Evolutionary conservation across 2,797 vertebrate species (phyloP).

Genomic region (Trachurus trachurus): DNA sequence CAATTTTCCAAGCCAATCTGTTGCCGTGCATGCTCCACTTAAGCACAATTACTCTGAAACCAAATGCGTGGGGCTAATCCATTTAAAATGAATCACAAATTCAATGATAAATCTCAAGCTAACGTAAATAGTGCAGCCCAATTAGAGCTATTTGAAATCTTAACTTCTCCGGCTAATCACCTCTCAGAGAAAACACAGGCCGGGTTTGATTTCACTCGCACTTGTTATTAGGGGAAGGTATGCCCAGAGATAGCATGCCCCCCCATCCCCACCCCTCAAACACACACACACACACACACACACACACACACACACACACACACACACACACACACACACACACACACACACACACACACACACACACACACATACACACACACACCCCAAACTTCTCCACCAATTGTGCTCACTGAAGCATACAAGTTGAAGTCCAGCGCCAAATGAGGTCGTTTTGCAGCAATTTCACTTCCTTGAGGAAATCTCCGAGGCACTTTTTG

Average conservation of each 20-base stretch:
- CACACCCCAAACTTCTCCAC: constrained; percentile 61
- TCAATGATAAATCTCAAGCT: constrained; percentile 84
- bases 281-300: too few species aligned
- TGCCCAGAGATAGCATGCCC: constrained; percentile 86
- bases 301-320: too few species aligned
- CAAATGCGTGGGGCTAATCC: constrained; percentile 69
- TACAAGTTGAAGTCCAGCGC: constrained; percentile 85
- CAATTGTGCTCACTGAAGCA: constrained; percentile 92
- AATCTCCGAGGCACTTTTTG: constrained; percentile 88
- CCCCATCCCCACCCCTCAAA: constrained; percentile 19
- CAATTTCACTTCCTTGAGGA: constrained; percentile 91
- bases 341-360: too few species aligned
- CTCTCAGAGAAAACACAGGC: constrained; percentile 86
- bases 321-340: too few species aligned
- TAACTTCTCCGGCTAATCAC: constrained; percentile 86
- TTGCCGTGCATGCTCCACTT: constrained; percentile 65
- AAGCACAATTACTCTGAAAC: constrained; percentile 64
- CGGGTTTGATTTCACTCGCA: constrained; percentile 85
- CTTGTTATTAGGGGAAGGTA: constrained; percentile 88
- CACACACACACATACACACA: too few species aligned
- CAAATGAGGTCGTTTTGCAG: constrained; percentile 91
- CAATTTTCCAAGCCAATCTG: constrained; percentile 65
- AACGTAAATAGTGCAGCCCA: constrained; percentile 83
- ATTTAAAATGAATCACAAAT: constrained; percentile 69
- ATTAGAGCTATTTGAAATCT: constrained; percentile 86